Evolutionary conservation across 2,888 invertebrate genomes (phyloP).

Genomic region (Pherbina coryleti): DNA sequence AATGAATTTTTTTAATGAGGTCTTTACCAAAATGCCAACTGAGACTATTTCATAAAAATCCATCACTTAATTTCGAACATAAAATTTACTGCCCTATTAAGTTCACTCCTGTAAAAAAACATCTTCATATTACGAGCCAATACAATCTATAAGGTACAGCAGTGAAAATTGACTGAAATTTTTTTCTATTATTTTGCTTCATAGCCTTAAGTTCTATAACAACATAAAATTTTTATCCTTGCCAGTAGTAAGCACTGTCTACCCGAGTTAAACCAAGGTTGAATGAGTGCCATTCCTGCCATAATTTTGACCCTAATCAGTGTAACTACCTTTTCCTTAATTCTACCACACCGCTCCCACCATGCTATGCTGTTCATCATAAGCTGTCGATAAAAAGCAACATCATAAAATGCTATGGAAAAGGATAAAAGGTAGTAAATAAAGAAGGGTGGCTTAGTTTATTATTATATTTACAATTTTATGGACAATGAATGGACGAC

Average conservation of each 20-base stretch:
- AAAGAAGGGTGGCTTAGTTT: not conserved
- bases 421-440: not conserved
- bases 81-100: too few relatives aligned
- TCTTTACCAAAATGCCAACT: too few relatives aligned
- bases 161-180: too few relatives aligned
- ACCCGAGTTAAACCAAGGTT: not conserved
- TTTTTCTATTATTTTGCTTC: too few relatives aligned
- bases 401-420: constrained; percentile 1
- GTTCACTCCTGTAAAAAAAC: too few relatives aligned
- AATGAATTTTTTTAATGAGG: too few relatives aligned
- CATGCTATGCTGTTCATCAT: not conserved
- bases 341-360: not conserved
- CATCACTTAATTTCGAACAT: too few relatives aligned
- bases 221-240: not conserved
- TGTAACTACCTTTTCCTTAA: constrained; percentile 16
- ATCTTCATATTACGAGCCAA: too few relatives aligned
- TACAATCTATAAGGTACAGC: too few relatives aligned
- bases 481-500: not conserved
- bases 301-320: constrained; percentile 23
- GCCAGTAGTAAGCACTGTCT: not conserved
- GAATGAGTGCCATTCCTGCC: not conserved
- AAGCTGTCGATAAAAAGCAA: not conserved
- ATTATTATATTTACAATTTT: constrained; percentile 14
- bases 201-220: too few relatives aligned
- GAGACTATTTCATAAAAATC: too few relatives aligned